Conservation (phyloP, 2,797 vertebrate species). For the Sebastiscus tertius region DNA sequence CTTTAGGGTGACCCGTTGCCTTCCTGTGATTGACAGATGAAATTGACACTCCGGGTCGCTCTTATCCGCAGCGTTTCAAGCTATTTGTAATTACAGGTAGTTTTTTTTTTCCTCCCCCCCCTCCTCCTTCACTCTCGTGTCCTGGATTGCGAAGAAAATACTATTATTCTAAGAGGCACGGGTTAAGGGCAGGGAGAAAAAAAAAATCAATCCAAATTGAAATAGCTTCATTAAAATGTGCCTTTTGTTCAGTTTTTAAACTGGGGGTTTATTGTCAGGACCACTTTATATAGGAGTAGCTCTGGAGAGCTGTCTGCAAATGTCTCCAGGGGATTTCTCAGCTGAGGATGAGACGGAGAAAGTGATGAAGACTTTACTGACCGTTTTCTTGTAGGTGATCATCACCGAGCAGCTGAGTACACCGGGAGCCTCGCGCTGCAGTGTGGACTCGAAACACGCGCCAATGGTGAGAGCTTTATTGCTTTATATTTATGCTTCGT, state of each 20-base stretch:
- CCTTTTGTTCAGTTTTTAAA: constrained; percentile 89
- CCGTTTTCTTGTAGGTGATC: constrained; percentile 84
- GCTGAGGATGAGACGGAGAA: constrained; percentile 60
- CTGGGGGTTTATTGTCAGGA: constrained; percentile 89
- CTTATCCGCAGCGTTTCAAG: constrained; percentile 93
- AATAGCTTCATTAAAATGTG: constrained; percentile 95
- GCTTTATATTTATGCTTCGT: constrained; percentile 2
- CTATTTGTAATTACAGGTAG: constrained; percentile 99
- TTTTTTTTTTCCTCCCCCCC: constrained; percentile 81
- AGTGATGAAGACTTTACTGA: constrained; percentile 74
- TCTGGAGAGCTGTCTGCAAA: constrained; percentile 42
- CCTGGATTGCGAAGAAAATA: constrained; percentile 91
- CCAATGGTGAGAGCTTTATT: constrained; percentile 88
- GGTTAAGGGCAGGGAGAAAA: constrained; percentile 91
- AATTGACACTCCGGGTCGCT: constrained; percentile 96
- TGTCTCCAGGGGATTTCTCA: constrained; percentile 59
- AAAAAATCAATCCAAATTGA: constrained; percentile 96
- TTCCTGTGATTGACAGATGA: constrained; percentile 94
- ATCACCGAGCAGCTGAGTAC: constrained; percentile 76
- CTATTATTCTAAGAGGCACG: constrained; percentile 90
- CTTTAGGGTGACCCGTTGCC: constrained; percentile 93
- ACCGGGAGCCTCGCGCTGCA: constrained; percentile 86
- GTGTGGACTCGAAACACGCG: constrained; percentile 84
- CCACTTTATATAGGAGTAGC: constrained; percentile 87
- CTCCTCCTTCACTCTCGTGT: constrained; percentile 76